Evolutionary conservation across 2,797 vertebrate species (phyloP).

Genomic region (Pyrocephalus nanus): DNA sequence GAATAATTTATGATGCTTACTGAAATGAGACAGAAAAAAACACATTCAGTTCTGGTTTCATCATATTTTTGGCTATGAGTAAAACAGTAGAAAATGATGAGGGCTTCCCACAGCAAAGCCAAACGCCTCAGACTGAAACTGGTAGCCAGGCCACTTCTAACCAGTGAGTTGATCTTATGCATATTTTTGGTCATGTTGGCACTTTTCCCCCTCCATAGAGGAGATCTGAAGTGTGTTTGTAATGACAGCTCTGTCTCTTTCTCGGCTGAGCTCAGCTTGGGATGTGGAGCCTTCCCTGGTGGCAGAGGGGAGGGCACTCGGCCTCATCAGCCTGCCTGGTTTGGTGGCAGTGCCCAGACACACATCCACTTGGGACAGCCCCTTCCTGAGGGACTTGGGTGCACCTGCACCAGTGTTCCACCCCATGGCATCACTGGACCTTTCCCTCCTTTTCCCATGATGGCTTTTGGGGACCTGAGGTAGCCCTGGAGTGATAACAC

Average conservation of each 20-base stretch:
- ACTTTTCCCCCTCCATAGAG: background rate
- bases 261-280: background rate
- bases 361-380: accelerated
- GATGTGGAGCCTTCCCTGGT: accelerated
- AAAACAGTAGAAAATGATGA: constrained; percentile 11
- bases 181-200: constrained; percentile 28
- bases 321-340: background rate
- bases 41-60: constrained; percentile 38
- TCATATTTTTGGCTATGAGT: constrained; percentile 46
- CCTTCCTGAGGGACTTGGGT: background rate
- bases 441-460: accelerated
- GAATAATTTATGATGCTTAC: constrained; percentile 57
- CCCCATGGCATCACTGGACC: background rate
- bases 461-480: background rate
- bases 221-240: background rate
- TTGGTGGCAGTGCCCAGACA: background rate
- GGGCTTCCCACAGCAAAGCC: constrained; percentile 48
- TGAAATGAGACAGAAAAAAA: constrained; percentile 41
- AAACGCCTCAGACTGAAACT: constrained; percentile 1
- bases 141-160: constrained; percentile 40
- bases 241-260: background rate
- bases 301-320: background rate
- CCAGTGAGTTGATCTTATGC: background rate
- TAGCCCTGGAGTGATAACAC: accelerated
- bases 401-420: background rate